These are phyloP conservation scores for Trilocha varians DNA, from an alignment of 2,888 invertebrate genomes.

Conservation along the genomic window DNA sequence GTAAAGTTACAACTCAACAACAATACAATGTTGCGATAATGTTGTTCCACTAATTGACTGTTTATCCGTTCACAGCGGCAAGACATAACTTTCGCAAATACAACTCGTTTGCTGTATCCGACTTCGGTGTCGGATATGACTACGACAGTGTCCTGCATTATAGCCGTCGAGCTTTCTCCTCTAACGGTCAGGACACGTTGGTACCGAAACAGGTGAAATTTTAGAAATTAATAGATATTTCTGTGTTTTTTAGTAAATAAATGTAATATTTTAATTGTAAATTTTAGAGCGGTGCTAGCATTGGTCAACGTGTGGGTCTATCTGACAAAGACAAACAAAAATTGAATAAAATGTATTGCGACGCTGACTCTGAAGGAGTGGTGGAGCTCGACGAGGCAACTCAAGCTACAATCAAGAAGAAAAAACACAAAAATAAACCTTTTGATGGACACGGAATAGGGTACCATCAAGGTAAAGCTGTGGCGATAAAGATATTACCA, in stretches of 20 bases:
- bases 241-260: constrained; percentile 1
- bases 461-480: constrained; percentile 67
- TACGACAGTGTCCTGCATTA: constrained; percentile 85
- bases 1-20: too few species aligned
- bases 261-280: constrained; percentile 2
- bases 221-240: background rate
- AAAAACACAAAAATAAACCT: constrained; percentile 48
- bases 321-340: constrained; percentile 73
- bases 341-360: constrained; percentile 74
- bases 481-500: constrained; percentile 56
- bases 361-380: constrained; percentile 38
- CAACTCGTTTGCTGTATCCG: constrained; percentile 74
- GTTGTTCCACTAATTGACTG: background rate
- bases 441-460: constrained; percentile 62
- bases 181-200: constrained; percentile 78
- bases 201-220: constrained; percentile 67
- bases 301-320: constrained; percentile 73
- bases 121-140: constrained; percentile 80
- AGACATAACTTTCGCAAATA: constrained; percentile 77
- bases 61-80: constrained; percentile 37
- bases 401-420: constrained; percentile 28
- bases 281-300: constrained; percentile 48
- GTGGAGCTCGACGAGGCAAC: constrained; percentile 23
- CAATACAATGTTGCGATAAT: too few species aligned
- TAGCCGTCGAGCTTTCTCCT: constrained; percentile 78